phyloP scores from a whole-genome alignment of 2,113 vertebrate species.

The Aegotheles bennettii region DNA sequence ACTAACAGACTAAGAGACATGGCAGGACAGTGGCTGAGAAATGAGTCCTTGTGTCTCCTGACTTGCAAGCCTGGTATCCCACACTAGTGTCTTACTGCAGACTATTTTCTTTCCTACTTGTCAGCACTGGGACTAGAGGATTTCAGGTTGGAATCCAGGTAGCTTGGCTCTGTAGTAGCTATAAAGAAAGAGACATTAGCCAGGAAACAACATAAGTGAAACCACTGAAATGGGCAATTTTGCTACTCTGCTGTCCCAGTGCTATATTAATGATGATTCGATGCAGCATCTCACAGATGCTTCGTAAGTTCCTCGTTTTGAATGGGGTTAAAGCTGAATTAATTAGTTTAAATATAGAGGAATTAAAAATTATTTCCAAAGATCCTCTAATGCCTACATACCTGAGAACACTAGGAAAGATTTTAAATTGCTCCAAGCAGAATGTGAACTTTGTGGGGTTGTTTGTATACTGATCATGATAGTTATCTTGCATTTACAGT shows the following conservation, averaged over 20 bases:
- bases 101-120: not conserved
- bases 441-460: slow-evolving; percentile 16
- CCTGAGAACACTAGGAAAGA: not conserved
- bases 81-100: not conserved
- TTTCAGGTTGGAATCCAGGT: not conserved
- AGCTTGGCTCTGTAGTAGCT: not conserved
- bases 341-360: not conserved
- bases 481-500: slow-evolving; percentile 10
- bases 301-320: not conserved
- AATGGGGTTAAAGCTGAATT: not conserved
- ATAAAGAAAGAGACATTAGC: not conserved
- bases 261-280: not conserved
- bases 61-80: not conserved
- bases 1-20: not conserved
- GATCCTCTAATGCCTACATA: not conserved
- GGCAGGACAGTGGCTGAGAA: not conserved
- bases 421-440: slow-evolving; percentile 1
- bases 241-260: not conserved
- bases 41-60: not conserved
- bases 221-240: not conserved
- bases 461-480: not conserved
- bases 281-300: not conserved
- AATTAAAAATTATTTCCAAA: not conserved
- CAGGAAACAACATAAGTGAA: not conserved
- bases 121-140: not conserved